Base-by-base conservation (phyloP, 2,888 invertebrate species). In the Nomada ferruginata region DNA sequence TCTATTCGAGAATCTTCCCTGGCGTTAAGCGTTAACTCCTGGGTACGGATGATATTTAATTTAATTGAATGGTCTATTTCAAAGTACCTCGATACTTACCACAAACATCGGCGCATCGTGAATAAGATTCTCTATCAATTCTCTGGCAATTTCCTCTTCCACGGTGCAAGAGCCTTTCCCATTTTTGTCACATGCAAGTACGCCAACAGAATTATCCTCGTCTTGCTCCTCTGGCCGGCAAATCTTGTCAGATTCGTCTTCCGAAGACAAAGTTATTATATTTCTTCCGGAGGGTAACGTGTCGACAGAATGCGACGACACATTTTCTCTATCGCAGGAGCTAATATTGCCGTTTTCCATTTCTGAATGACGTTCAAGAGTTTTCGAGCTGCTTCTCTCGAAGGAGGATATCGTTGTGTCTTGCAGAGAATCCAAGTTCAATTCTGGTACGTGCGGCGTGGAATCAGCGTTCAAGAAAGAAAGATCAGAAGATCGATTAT, bases 401-500 rank as follows among this genome's bases (percentile, higher is more conserved):
- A 68, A 90, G 55, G 91, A 91, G 0, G 92, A 92, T 11, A 92
- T 87, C 0, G 93, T 92, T 9, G 88, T 82, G 71, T 93, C 93
- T 29, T 91, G 91, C 18, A 93, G 86, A 18, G 92, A 91, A 70
- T 93, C 91, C 23, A 93, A 83, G 76, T 93, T 92, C 65, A 93
- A 76, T 72, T 93, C 93, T 0, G 93, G 93, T 0, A 93, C 91
- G 42, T 89, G 82, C 0, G 93, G 93, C 47, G 86, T 82, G 0
- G 69, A 81, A 11, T 87, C 86, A 66, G 91, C 91, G 44, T 87
- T 57, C 0, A 90, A 90, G 60, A 0, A 7, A 18, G 60, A 50
- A 18, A 23, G 5, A 20, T 36, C 15, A 64, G 87, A 87, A 5
- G 82, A 82, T 11, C 47, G 57, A 57, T 86, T 88, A 68, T 80